Evolutionary conservation across 2,797 vertebrate genomes (phyloP), one percentile per base, ranked within the genome.

Genomic region (Lates japonicus): DNA sequence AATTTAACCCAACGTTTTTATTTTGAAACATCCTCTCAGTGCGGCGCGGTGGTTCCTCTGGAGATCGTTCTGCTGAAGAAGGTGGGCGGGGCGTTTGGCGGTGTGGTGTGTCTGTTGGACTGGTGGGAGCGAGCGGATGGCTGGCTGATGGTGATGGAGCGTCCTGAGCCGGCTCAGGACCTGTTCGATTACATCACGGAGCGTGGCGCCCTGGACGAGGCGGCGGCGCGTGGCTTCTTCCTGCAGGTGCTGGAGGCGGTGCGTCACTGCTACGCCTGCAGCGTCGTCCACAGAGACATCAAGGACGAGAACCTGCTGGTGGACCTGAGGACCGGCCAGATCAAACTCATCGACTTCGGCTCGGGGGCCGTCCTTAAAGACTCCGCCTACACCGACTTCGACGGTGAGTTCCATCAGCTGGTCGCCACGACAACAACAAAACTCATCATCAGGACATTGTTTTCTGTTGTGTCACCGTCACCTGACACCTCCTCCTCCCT

Each of bases 221-320:
- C 94, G 19, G 93, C 95, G n/a, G 97, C 97, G 0, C 92, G 97
- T 5, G 93, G 95, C 66, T 97, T 98, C 79, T 97, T 98, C 93
- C 94, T 94, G 37, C 97, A 98, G 94, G 97, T 98, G 81, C 84
- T 98, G 83, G 97, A 97, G 74, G 96, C 97, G 0, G 97, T 98
- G 79, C 95, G 96, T 25, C 97, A 98, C 91, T 98, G 97, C 89
- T 97, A 98, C 84, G 85, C 87, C 86, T 97, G 97, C 64, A 97
- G 97, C 0, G 97, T 98, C 20, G 94, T 98, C 76, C 97, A 98
- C 88, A 87, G 97, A 5, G 97, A 98, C 92, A 97, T 98, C 89
- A 98, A 98, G 89, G 97, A 98, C 35, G 97, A 98, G 85, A 98
- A 98, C 85, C 95, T 98, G 76, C 95, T 98, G 71, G 97, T 98